Evolutionary conservation across 2,888 invertebrate genomes (phyloP).

Genomic region (Meiosimyza platycephala): DNA sequence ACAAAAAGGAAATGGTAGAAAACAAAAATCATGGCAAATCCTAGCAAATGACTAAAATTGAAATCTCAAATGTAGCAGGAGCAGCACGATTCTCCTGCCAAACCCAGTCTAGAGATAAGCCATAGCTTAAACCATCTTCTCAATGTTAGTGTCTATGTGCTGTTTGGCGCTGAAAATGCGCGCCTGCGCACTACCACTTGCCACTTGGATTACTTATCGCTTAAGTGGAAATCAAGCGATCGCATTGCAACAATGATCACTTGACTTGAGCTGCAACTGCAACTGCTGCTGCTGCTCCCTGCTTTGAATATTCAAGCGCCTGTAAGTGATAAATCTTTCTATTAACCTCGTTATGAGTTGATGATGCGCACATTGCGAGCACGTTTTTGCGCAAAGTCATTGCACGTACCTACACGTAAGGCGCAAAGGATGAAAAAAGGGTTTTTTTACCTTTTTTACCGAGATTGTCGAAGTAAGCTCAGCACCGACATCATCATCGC

Average conservation of each 20-base stretch:
- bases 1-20: neutral
- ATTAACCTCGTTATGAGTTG: conserved; percentile 54
- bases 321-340: conserved; percentile 59
- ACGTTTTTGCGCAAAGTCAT: neutral
- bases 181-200: neutral
- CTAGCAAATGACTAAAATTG: conserved; percentile 33
- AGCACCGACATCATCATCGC: too few species aligned
- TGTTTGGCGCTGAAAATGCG: too few species aligned
- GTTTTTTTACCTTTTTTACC: too few species aligned
- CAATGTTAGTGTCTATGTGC: too few species aligned
- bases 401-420: too few species aligned
- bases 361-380: conserved; percentile 17
- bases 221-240: conserved; percentile 43
- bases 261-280: neutral
- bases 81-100: conserved; percentile 27
- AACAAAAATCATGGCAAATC: conserved; percentile 15
- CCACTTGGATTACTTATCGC: conserved; percentile 41
- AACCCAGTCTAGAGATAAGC: neutral
- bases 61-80: conserved; percentile 17
- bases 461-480: too few species aligned
- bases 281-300: conserved; percentile 30
- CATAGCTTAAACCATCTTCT: too few species aligned
- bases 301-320: conserved; percentile 30
- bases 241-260: neutral
- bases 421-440: too few species aligned